Evolutionary conservation across 2,113 vertebrate species (phyloP), one percentile per base, ranked within the genome.

Genomic region (Murina feae): DNA sequence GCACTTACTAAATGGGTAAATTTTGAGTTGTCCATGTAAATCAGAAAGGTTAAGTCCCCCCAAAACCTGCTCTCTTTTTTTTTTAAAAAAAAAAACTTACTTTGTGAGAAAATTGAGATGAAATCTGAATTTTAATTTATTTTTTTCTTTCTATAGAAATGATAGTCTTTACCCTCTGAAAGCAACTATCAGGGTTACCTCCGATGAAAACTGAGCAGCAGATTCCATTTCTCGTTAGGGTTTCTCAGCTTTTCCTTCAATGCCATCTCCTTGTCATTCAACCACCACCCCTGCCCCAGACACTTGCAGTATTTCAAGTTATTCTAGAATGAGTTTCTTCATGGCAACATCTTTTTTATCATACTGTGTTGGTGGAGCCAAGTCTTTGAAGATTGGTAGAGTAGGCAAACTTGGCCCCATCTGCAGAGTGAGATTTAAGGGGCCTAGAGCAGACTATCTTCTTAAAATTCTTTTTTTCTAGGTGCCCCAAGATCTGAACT

Each of bases 51-150:
- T 28, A 28, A 80, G 35, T 51, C 12, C 2, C 12, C 12, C 20
- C 9, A 2, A 53, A 75, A 49, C 66, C 25, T 66, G 5, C 51
- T 55, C 2, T 55, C 23, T 32, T 85, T 69, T 39, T 51, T 51
- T 51, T n/a, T n/a, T 44, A 44, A 44, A 42, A 47, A 75, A 28
- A 58, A 55, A n/a, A 84, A 18, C 37, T 79, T 30, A 55, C 28
- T 39, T 5, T 76, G 20, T 85, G 60, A 93, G 42, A 68, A 44
- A 69, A 10, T 35, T 65, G 65, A 92, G 37, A 75, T 65, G 3
- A 88, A 91, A 81, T 76, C 28, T 75, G 30, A 72, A 65, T 81
- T 58, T 86, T 85, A 88, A 84, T 66, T 79, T 51, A 87, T 82
- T 81, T 94, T 51, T 68, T 42, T 39, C 44, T 63, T 87, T 60